A percentile compares a stretch with the other conserved stretches of the same genome.
These are phyloP conservation scores for Eulithis testata DNA, from an alignment of 2,888 invertebrate species.

Conservation along the genomic window DNA sequence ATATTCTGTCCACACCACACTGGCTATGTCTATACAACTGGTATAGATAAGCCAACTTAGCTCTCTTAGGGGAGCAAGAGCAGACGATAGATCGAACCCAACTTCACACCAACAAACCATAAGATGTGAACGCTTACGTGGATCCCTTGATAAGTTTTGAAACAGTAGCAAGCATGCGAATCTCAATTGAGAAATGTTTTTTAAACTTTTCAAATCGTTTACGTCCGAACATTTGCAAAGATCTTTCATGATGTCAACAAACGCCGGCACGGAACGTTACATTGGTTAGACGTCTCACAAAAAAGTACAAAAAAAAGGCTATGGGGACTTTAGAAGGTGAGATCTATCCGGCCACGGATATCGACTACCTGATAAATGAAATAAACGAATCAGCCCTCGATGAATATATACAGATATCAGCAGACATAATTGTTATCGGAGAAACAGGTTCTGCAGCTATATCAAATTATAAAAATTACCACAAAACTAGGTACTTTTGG, in stretches of 20 bases:
- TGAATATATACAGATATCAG: constrained; percentile 32
- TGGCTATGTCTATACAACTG: constrained; percentile 45
- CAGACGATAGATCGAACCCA: constrained; percentile 39
- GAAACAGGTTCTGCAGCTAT: constrained; percentile 40
- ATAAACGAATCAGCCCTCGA: constrained; percentile 56
- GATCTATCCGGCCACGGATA: constrained; percentile 68
- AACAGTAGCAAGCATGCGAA: neutral
- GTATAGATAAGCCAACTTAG: constrained; percentile 44
- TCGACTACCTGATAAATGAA: constrained; percentile 73
- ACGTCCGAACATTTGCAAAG: constrained; percentile 27
- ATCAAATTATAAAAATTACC: constrained; percentile 38
- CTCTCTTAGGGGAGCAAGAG: constrained; percentile 45
- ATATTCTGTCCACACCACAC: constrained; percentile 56
- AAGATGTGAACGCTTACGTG: constrained; percentile 4
- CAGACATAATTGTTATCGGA: constrained; percentile 34
- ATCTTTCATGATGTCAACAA: constrained; percentile 41
- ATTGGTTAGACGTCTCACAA: constrained; percentile 54
- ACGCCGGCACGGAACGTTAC: constrained; percentile 50
- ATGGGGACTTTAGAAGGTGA: constrained; percentile 61
- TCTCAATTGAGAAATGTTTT: constrained; percentile 4
- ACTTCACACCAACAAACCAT: constrained; percentile 23
- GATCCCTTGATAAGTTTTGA: constrained; percentile 4
- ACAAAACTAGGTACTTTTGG: constrained; percentile 35
- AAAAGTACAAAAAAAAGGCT: constrained; percentile 55
- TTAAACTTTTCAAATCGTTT: constrained; percentile 13